Base-by-base conservation (phyloP, 2,888 invertebrate genomes). In the Sarcophaga subvicina region DNA sequence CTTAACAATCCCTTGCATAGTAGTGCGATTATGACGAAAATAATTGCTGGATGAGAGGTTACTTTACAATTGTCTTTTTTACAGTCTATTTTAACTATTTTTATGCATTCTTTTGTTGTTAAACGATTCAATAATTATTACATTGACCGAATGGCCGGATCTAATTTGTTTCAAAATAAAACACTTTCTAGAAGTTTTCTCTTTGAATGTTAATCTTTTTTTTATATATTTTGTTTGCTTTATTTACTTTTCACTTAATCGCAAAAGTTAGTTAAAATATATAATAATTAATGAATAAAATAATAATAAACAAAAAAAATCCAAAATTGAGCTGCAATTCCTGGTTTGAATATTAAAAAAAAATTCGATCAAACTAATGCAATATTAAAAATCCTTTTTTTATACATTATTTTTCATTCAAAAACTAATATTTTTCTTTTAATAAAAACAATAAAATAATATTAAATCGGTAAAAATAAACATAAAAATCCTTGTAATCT, bases 191-290 rank as follows among this genome's bases (percentile, higher is more conserved):
- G 25, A 37, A 37, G 37, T 10, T 70, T 83, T 83, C 75, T 69
- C 83, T 66, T 87, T 81, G 76, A 76, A 84, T 82, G 87, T 87
- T 87, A 87, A 87, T 83, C 80, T 84, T 80, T 80, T 78, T 37
- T 37, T 8, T 37, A 37, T 37, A 37, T 37, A 37, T 37, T 37
- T 37, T 37, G 8, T 37, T 37, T 37, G 37, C 60, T 84, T 86
- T 59, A 77, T 80, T 79, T 83, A 82, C 72, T 66, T 86, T 66
- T 86, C 67, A 78, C 84, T 87, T 82, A 54, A 87, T 82, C 59
- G 71, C 59, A 76, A 82, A 79, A 87, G 84, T 87, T 87, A 87
- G 87, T 87, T 71, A 62, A 54, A 79, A 79, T 87, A 87, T 76
- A 72, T 77, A 69, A 59, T 77, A 73, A 59, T 79, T 84, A 69